Evolutionary conservation across 2,888 invertebrate genomes (phyloP).

Genomic region (Sphecodes monilicornis): DNA sequence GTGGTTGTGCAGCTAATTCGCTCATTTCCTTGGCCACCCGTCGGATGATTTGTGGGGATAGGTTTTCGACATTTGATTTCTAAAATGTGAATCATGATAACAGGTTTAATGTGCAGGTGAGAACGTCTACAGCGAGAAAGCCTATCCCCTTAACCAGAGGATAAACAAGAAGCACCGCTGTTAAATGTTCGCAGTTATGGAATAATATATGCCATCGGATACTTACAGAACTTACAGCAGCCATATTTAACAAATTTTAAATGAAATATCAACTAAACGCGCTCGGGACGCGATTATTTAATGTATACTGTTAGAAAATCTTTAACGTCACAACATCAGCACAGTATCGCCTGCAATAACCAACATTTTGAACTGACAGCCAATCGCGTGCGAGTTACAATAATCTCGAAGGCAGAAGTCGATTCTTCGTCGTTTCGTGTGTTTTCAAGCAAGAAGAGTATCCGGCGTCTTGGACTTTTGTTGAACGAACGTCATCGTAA

Average conservation of each 20-base stretch:
- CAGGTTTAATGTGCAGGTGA: not conserved
- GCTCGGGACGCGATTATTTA: slow-evolving; percentile 50
- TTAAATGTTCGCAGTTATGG: slow-evolving; percentile 28
- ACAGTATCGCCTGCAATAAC: slow-evolving; percentile 80
- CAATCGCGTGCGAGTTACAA: slow-evolving; percentile 75
- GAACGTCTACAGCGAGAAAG: slow-evolving; percentile 26
- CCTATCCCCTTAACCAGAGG: slow-evolving; percentile 43
- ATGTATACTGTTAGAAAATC: slow-evolving; percentile 74
- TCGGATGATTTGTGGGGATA: slow-evolving; percentile 96
- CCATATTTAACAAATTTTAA: slow-evolving; percentile 68
- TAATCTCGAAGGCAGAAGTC: slow-evolving; percentile 76
- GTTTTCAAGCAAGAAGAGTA: slow-evolving; percentile 60
- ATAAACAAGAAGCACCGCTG: slow-evolving; percentile 67
- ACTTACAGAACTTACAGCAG: slow-evolving; percentile 81
- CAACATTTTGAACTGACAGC: slow-evolving; percentile 82
- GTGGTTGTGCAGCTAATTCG: slow-evolving; percentile 92
- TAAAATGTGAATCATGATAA: slow-evolving; percentile 77
- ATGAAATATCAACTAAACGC: slow-evolving; percentile 56
- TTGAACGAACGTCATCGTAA: slow-evolving; percentile 20
- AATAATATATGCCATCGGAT: slow-evolving; percentile 24
- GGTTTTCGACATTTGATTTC: slow-evolving; percentile 97
- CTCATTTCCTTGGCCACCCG: slow-evolving; percentile 95
- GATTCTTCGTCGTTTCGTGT: slow-evolving; percentile 65
- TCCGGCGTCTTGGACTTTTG: slow-evolving; percentile 49
- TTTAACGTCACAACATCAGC: slow-evolving; percentile 81